phyloP scores from a whole-genome alignment of 2,888 invertebrate species.

The Acrobasis suavella region DNA sequence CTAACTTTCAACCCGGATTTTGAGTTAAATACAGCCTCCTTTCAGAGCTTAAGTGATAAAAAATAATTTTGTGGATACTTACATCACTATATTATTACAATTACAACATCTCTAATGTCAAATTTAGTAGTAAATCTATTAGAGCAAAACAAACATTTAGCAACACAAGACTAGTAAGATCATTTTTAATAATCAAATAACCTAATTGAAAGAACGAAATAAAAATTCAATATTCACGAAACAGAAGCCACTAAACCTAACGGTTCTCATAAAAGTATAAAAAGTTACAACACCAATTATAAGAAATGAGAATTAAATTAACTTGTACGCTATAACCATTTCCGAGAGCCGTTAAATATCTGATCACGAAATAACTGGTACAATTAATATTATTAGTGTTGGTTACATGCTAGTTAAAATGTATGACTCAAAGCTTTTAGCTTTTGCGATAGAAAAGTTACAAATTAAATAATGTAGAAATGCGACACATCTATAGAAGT shows the following conservation, averaged over 20 bases:
- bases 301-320: conserved; percentile 20
- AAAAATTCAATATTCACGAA: neutral
- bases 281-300: conserved; percentile 18
- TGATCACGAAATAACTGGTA: conserved; percentile 23
- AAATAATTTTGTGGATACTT: too few relatives aligned
- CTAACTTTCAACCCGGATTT: too few relatives aligned
- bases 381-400: conserved; percentile 20
- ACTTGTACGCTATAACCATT: conserved; percentile 15
- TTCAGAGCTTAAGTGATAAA: too few relatives aligned
- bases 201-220: neutral
- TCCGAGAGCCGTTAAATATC: conserved; percentile 21
- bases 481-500: neutral
- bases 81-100: too few relatives aligned
- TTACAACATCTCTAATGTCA: too few relatives aligned
- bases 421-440: conserved; percentile 15
- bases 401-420: conserved; percentile 17
- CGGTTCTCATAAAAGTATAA: conserved; percentile 11
- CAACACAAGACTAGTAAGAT: too few relatives aligned
- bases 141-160: too few relatives aligned
- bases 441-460: conserved; percentile 5
- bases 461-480: neutral
- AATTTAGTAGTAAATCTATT: too few relatives aligned
- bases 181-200: neutral
- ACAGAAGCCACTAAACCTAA: conserved; percentile 4
- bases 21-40: too few relatives aligned